phyloP scores from a whole-genome alignment of 2,113 vertebrate species.

The Ptychochromis oligacanthus region DNA sequence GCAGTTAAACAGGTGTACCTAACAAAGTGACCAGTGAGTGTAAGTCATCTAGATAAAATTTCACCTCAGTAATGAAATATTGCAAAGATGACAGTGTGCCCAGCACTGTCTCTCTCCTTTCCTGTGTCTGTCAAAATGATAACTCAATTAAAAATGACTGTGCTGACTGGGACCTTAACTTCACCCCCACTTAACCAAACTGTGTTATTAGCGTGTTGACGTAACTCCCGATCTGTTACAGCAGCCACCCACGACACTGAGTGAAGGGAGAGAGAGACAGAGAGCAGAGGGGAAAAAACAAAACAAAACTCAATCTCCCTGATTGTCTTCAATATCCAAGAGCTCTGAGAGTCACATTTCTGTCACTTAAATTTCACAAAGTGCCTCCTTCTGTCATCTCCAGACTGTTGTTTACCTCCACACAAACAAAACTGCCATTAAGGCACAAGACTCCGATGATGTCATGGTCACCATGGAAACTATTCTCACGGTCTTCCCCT shows the following conservation, averaged over 20 bases:
- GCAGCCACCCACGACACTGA: conserved; percentile 38
- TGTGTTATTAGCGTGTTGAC: conserved; percentile 41
- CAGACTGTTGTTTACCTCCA: conserved; percentile 42
- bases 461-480: conserved; percentile 77
- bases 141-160: conserved; percentile 48
- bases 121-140: conserved; percentile 10
- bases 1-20: neutral
- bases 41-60: neutral
- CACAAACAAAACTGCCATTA: conserved; percentile 66
- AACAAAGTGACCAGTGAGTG: neutral
- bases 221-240: conserved; percentile 43
- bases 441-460: conserved; percentile 63
- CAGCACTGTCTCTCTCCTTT: neutral
- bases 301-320: conserved; percentile 9
- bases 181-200: conserved; percentile 41
- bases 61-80: neutral
- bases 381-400: conserved; percentile 33
- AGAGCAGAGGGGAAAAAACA: neutral
- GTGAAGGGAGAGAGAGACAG: neutral
- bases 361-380: conserved; percentile 47
- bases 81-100: neutral
- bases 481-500: conserved; percentile 62
- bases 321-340: conserved; percentile 13
- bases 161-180: conserved; percentile 36
- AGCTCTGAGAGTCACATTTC: conserved; percentile 24